Evolutionary conservation across 2,888 invertebrate species (phyloP), one percentile per base, ranked within the genome.

Genomic region (Eupithecia subumbrata): DNA sequence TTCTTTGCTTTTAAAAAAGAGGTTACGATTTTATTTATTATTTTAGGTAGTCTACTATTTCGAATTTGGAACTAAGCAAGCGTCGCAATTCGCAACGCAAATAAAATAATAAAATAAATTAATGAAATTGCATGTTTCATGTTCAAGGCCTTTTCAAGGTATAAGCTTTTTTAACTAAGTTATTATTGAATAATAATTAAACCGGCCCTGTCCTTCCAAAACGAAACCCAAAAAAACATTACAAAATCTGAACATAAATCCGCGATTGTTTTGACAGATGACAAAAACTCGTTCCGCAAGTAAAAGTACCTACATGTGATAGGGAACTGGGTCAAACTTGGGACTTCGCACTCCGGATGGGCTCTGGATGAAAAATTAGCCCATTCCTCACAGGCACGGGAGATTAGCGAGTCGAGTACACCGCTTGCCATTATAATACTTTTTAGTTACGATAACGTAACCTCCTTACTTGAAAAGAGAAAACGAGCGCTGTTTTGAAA

Each of bases 281-380:
- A 68, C 78, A 77, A 80, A 80, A 81, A 79, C 73, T 79, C 78
- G 79, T 78, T 76, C 72, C 70, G 63, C 72, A 74, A 78, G 76
- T 78, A 73, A 67, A 75, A 79, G 74, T 43, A 37, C 8, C 37
- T 37, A 75, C 71, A 77, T 74, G 63, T 71, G 76, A 72, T 60
- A 76, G 70, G 60, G 25, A 87, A 87, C 82, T 87, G 76, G 86
- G 86, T 86, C 86, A 86, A 85, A 86, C 82, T 83, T 77, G 71
- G 72, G 74, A 75, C 67, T 80, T 79, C 79, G 72, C 73, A 76
- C 78, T 80, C 78, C 78, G 79, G 73, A 84, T 79, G 83, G 82
- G 82, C 79, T 78, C 84, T 74, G 77, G 82, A 80, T 86, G 85
- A 89, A 86, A 86, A 86, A 88, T 87, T 78, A 79, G 80, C 79